phyloP scores from a whole-genome alignment of 2,797 vertebrate genomes.

The Myoxocephalus aenaeus region DNA sequence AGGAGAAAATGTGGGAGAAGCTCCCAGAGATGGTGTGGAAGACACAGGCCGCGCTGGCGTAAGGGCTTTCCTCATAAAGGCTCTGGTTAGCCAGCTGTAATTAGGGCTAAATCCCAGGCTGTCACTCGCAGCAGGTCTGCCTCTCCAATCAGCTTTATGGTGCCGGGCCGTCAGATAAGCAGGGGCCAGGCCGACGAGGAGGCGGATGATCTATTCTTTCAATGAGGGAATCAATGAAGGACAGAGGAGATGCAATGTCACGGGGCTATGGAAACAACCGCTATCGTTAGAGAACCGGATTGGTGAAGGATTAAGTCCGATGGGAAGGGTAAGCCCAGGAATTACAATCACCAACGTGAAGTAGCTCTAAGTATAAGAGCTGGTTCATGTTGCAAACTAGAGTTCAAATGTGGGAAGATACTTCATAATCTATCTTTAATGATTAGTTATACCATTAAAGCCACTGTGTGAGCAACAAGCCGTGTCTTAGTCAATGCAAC shows the following conservation, averaged over 20 bases:
- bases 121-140: slow-evolving; percentile 69
- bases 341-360: slow-evolving; percentile 34
- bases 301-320: slow-evolving; percentile 37
- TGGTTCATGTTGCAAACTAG: background rate
- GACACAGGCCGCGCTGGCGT: background rate
- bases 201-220: slow-evolving; percentile 57
- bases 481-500: background rate
- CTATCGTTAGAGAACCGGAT: slow-evolving; percentile 23
- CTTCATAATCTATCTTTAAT: background rate
- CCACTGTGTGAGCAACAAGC: background rate
- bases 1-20: slow-evolving; percentile 28
- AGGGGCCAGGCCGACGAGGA: slow-evolving; percentile 29
- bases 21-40: slow-evolving; percentile 21
- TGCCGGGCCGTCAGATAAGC: slow-evolving; percentile 68
- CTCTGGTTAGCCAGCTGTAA: slow-evolving; percentile 68
- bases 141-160: slow-evolving; percentile 75
- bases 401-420: background rate
- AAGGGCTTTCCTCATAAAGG: slow-evolving; percentile 52
- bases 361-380: slow-evolving; percentile 4
- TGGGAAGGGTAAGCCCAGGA: slow-evolving; percentile 27
- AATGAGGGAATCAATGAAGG: slow-evolving; percentile 52
- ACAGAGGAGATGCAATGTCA: slow-evolving; percentile 48
- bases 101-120: slow-evolving; percentile 72
- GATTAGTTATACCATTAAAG: background rate
- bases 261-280: slow-evolving; percentile 22